phyloP scores from a whole-genome alignment of 2,113 vertebrate genomes.

The Regulus satrapa region DNA sequence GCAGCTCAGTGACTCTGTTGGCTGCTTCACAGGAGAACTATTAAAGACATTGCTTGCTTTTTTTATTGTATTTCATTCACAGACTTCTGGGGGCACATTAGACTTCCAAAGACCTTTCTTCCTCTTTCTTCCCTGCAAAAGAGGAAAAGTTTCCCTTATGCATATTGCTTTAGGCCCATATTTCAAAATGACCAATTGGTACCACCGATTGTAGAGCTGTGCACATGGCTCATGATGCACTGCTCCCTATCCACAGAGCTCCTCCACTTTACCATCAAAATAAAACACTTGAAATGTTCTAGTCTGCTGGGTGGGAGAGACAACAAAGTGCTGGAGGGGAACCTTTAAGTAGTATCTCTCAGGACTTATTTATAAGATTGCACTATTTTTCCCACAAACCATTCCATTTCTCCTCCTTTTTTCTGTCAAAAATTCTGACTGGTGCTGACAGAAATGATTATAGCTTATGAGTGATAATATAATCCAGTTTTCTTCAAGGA shows the following conservation, averaged over 20 bases:
- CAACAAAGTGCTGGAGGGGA: not conserved
- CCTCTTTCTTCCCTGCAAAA: not conserved
- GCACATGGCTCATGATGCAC: not conserved
- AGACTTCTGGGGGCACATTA: not conserved
- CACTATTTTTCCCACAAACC: not conserved
- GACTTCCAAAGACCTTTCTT: not conserved
- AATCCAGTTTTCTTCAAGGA: constrained; percentile 76
- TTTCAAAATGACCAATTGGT: not conserved
- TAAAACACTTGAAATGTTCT: constrained; percentile 42
- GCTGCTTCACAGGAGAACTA: not conserved
- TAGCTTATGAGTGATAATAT: constrained; percentile 81
- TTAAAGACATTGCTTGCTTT: not conserved
- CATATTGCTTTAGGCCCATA: not conserved
- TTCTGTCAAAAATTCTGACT: constrained; percentile 42
- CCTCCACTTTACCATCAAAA: constrained; percentile 39
- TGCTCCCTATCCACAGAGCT: constrained; percentile 8
- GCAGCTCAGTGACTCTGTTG: not conserved
- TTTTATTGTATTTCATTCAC: not conserved
- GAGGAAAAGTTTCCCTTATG: not conserved
- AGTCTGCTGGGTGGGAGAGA: not conserved
- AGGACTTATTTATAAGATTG: not conserved
- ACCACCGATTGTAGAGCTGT: not conserved
- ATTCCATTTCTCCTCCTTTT: constrained; percentile 22
- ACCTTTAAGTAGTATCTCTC: not conserved
- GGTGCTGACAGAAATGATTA: constrained; percentile 76